A percentile compares a stretch with the other conserved stretches of the same genome.
These are phyloP conservation scores for Lateolabrax maculatus DNA, from an alignment of 2,797 vertebrate species.

Conservation along the genomic window DNA sequence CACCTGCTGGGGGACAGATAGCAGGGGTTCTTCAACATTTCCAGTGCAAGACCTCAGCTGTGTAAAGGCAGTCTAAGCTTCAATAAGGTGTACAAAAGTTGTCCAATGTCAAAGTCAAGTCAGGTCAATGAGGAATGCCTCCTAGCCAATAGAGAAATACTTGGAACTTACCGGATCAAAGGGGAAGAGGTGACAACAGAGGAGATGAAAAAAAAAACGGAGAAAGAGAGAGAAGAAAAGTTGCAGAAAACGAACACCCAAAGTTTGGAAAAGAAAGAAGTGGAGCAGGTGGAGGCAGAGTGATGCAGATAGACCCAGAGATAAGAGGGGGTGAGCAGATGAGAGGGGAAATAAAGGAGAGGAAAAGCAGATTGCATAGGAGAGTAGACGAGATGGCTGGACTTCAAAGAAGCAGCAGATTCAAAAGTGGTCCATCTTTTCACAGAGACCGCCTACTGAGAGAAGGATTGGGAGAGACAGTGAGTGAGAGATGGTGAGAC, in stretches of 20 bases:
- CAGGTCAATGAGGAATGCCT: constrained; percentile 52
- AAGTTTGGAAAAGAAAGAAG: constrained; percentile 14
- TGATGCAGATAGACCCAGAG: constrained; percentile 21
- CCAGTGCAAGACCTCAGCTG: constrained; percentile 28
- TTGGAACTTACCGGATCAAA: constrained; percentile 52
- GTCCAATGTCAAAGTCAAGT: constrained; percentile 48
- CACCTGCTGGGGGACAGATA: constrained; percentile 18
- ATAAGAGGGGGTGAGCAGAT: constrained; percentile 40
- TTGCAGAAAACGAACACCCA: constrained; percentile 5
- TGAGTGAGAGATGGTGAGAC: constrained; percentile 27
- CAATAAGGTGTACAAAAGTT: constrained; percentile 41
- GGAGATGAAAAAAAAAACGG: not conserved
- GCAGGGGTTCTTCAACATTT: constrained; percentile 13
- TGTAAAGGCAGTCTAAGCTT: constrained; percentile 17
- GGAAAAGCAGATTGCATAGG: constrained; percentile 7
- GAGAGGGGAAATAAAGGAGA: constrained; percentile 36
- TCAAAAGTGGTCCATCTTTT: constrained; percentile 70
- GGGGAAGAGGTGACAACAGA: constrained; percentile 39
- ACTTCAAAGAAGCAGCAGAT: constrained; percentile 72
- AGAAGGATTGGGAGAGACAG: constrained; percentile 51
- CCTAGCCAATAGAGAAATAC: constrained; percentile 26
- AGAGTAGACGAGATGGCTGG: constrained; percentile 44
- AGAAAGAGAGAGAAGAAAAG: constrained; percentile 13
- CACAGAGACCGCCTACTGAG: constrained; percentile 60
- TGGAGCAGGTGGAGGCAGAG: not conserved